These are phyloP conservation scores for Diadegma fenestrale DNA, from an alignment of 2,888 invertebrate species.

Conservation along the genomic window DNA sequence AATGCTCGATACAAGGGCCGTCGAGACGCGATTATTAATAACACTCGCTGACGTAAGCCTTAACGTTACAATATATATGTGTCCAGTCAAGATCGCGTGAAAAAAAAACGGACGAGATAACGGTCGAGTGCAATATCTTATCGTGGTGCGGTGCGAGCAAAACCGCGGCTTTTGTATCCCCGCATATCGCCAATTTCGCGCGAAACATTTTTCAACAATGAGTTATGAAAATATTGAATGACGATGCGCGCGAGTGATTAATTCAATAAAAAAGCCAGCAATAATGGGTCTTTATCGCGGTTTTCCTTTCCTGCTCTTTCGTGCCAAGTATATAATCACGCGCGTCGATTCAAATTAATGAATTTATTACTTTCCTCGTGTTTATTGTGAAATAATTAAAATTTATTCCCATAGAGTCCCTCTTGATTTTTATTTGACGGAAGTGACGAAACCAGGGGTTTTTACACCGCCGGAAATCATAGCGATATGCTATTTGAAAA, in stretches of 20 bases:
- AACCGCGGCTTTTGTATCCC: background rate
- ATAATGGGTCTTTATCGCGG: background rate
- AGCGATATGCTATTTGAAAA: slow-evolving; percentile 27
- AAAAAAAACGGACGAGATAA: slow-evolving; percentile 11
- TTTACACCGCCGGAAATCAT: slow-evolving; percentile 47
- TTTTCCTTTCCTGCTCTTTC: no score
- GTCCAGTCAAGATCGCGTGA: background rate
- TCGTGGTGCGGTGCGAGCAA: slow-evolving; percentile 22
- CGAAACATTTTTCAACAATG: slow-evolving; percentile 8
- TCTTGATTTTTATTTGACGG: slow-evolving; percentile 52
- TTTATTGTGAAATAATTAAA: no score
- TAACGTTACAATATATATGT: background rate
- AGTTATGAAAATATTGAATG: slow-evolving; percentile 11
- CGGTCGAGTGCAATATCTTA: slow-evolving; percentile 31
- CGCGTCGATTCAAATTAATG: no score
- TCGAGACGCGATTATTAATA: slow-evolving; percentile 43
- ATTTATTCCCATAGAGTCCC: no score
- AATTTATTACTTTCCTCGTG: no score
- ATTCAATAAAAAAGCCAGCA: background rate
- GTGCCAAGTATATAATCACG: no score
- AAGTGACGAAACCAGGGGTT: slow-evolving; percentile 67
- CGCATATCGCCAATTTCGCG: background rate
- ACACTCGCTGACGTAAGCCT: slow-evolving; percentile 13
- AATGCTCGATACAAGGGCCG: background rate
- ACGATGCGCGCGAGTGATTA: background rate